phyloP scores from a whole-genome alignment of 2,888 invertebrate species.

The Scaeva pyrastri region DNA sequence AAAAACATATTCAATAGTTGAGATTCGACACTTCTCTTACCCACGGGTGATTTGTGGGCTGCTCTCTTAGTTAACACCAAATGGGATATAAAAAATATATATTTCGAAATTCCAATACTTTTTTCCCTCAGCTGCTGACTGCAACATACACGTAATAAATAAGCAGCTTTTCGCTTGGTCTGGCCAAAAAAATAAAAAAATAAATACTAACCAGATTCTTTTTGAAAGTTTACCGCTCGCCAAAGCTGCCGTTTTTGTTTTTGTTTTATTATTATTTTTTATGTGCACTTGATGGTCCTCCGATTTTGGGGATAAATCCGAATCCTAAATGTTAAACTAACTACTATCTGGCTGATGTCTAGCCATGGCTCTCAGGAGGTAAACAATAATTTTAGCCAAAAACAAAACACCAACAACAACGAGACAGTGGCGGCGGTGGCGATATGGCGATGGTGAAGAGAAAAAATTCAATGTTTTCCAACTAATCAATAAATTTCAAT shows the following conservation, averaged over 20 bases:
- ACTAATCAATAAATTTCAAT: constrained; percentile 73
- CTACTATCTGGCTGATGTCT: constrained; percentile 9
- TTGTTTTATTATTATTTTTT: neutral
- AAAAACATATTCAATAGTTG: constrained; percentile 15
- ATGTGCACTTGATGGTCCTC: constrained; percentile 13
- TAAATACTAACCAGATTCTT: constrained; percentile 24
- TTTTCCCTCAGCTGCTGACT: neutral
- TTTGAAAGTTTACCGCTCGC: constrained; percentile 28
- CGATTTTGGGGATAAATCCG: constrained; percentile 32
- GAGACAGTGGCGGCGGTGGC: too few relatives aligned
- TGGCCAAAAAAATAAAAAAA: neutral
- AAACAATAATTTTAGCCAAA: constrained; percentile 32
- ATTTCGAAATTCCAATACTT: constrained; percentile 48
- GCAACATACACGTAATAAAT: constrained; percentile 23
- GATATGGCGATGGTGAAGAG: neutral
- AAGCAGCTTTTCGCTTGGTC: constrained; percentile 1
- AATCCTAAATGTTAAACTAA: constrained; percentile 53
- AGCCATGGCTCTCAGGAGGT: constrained; percentile 27
- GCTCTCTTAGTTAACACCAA: constrained; percentile 68
- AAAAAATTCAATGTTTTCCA: constrained; percentile 55
- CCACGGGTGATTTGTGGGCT: constrained; percentile 65
- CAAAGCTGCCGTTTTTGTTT: neutral
- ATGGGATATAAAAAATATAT: constrained; percentile 39
- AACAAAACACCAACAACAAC: neutral
- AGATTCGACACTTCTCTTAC: constrained; percentile 21